These are phyloP conservation scores for Sinopyrophorus schimmeli DNA, from an alignment of 2,888 invertebrate genomes.

Conservation along the genomic window DNA sequence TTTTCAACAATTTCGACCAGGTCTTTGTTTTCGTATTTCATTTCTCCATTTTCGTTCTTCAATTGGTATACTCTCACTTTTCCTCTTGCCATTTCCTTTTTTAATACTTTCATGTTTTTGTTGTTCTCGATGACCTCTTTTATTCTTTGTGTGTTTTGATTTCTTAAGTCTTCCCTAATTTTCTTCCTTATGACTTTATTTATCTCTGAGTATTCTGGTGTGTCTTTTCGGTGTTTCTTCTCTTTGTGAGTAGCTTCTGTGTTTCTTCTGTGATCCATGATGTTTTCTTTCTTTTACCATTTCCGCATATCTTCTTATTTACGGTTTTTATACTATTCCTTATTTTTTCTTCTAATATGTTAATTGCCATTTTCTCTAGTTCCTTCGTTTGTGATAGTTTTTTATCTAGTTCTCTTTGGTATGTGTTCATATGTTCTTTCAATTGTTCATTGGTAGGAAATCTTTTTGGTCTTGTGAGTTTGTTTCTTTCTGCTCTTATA, in stretches of 20 bases:
- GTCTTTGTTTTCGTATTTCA: neutral
- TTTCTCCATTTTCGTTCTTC: neutral
- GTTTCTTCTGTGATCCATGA: neutral
- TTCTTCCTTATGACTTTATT: neutral
- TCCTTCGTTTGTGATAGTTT: neutral
- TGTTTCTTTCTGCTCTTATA: neutral
- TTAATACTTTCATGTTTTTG: constrained; percentile 4
- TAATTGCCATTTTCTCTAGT: neutral
- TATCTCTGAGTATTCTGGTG: constrained; percentile 1
- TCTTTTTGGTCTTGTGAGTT: constrained; percentile 1
- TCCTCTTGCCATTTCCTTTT: neutral
- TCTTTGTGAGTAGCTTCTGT: too few relatives aligned
- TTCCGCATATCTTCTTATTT: too few relatives aligned
- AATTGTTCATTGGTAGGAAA: neutral
- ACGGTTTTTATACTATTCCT: neutral
- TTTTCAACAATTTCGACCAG: neutral
- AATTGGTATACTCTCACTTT: neutral
- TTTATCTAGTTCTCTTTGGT: constrained; percentile 1
- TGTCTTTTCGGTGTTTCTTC: too few relatives aligned
- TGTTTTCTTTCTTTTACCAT: neutral
- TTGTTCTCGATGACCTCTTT: constrained; percentile 1
- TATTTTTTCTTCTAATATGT: neutral
- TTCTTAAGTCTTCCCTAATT: constrained; percentile 1
- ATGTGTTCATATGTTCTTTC: neutral
- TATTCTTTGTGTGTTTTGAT: neutral